Evolutionary conservation across 2,888 invertebrate species (phyloP).

Genomic region (Plutella xylostella): DNA sequence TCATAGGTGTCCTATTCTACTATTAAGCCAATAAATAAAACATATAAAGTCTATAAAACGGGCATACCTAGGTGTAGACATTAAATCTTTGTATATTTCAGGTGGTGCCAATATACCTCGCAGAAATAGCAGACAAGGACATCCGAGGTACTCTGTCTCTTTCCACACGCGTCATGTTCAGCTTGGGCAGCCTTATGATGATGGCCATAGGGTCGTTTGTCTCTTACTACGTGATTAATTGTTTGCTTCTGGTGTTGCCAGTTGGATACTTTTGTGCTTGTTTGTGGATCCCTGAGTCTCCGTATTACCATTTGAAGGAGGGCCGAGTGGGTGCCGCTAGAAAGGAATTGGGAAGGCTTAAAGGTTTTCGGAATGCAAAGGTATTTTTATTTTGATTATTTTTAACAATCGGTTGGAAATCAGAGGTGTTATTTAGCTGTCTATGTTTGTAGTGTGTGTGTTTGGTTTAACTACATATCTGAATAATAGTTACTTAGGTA

Average conservation of each 20-base stretch:
- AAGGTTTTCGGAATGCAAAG: constrained; percentile 36
- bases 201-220: constrained; percentile 48
- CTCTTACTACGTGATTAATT: constrained; percentile 42
- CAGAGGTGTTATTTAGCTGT: too few species aligned
- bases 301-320: constrained; percentile 67
- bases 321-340: constrained; percentile 52
- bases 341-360: constrained; percentile 40
- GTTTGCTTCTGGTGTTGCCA: constrained; percentile 49
- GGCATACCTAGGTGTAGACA: neutral
- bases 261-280: constrained; percentile 53
- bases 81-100: constrained; percentile 23
- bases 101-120: constrained; percentile 48
- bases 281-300: constrained; percentile 70
- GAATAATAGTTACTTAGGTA: too few species aligned
- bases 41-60: too few species aligned
- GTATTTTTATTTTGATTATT: constrained; percentile 25
- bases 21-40: too few species aligned
- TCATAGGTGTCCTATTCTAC: too few species aligned
- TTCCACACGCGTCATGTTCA: constrained; percentile 37
- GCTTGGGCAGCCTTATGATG: constrained; percentile 45
- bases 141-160: constrained; percentile 43
- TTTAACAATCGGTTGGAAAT: too few species aligned
- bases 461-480: too few species aligned
- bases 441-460: too few species aligned
- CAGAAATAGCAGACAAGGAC: constrained; percentile 54